Evolutionary conservation across 2,797 vertebrate species (phyloP), one percentile per base, ranked within the genome.

Genomic region (Phrynocephalus vlangalii): DNA sequence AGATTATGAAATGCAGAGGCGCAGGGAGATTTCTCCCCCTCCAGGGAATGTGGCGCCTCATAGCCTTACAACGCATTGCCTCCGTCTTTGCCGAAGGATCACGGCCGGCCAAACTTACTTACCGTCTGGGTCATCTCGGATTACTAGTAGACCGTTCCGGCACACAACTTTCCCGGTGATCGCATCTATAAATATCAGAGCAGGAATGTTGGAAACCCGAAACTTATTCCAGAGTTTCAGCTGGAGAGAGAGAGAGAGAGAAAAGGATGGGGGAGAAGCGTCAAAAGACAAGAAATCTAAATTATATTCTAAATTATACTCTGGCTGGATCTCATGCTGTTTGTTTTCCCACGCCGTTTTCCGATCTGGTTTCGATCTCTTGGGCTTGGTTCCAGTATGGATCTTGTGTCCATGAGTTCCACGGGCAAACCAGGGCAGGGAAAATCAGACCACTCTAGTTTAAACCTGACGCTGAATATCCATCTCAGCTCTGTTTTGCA

Each of bases 151-250:
- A 80, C 99, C 99, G 0, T 99, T 99, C 92, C 98, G 98, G 97
- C 99, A 99, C 91, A 99, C 98, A 71, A 98, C 97, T 95, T 98
- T 99, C 94, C 98, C 99, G 0, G 97, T 98, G 87, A 96, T 92
- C 63, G 98, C 98, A 9, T 99, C 99, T 92, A 99, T 97, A 96
- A 99, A 99, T 96, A 99, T 98, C 95, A 99, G 97, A 18, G 99
- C 99, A 60, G 99, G 99, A 95, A 99, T 98, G 95, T 98, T 99
- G 96, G 99, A 99, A 90, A 99, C 98, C 94, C 99, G 98, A 95
- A 99, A 99, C 94, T 99, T 99, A 97, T 99, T 99, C 99, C 99
- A 99, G 91, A 99, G 97, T 96, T 99, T 99, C 96, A 99, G 97
- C 99, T 99, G 95, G 2, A 96, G 94, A 88, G 90, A 89, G 28